Evolutionary conservation across 2,888 invertebrate species (phyloP), one percentile per base, ranked within the genome.

Genomic region (Heliothis peltigera): DNA sequence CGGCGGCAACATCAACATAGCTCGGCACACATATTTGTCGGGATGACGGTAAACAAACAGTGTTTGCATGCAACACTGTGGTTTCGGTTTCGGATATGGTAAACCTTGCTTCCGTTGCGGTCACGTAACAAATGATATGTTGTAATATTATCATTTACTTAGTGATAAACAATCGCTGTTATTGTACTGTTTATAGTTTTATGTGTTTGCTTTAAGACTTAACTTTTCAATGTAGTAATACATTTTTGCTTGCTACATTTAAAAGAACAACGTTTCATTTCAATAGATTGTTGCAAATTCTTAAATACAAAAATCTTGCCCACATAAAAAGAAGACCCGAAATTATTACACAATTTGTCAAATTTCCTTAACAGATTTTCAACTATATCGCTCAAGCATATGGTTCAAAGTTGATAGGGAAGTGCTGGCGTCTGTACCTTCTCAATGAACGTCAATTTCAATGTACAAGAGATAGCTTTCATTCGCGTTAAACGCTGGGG

Each of bases 81-180:
- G 65, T 65, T 63, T 69, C 51, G 63, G 65, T 65, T 63, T 69
- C 51, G 57, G 54, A 64, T 51, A 69, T 58, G 47, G 60, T 69
- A 69, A 71, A 66, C 73, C 58, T 46, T 72, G 54, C 19, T 64
- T 79, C 80, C 77, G 62, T 28, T 64, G 80, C 72, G 73, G 70
- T 77, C 69, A 46, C 19, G 25, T 44, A 54, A 46, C 84, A 95
- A 53, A 44, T 44, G 48, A 66, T 53, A 63, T 32, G 32, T 57
- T 63, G 35, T 64, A 15, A 46, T 62, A 53, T 67, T 67, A 66
- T 64, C 60, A 63, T 49, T 71, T 72, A 76, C 67, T 75, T 67
- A 39, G 54, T 35, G 57, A 8, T 43, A n/a, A 25, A 79, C 71
- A 64, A 59, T 56, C 35, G 25, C 0, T 47, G 55, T n/a, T 65